A percentile compares a stretch with the other conserved stretches of the same genome.
These are phyloP conservation scores for Coregonus suidteri DNA, from an alignment of 2,797 vertebrate genomes.

Conservation along the genomic window DNA sequence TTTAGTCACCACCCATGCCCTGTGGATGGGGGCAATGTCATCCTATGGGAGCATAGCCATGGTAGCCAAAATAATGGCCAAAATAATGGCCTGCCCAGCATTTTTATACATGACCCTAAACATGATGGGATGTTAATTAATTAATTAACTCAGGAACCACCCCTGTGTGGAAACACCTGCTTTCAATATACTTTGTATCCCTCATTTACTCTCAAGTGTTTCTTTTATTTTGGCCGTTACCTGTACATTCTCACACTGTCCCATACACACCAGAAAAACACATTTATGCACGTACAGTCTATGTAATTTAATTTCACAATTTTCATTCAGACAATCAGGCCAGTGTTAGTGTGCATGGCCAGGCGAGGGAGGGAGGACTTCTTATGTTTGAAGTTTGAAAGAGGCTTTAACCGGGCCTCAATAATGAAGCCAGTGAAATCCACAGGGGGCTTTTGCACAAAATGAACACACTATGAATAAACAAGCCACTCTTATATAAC, in stretches of 20 bases:
- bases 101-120: no score
- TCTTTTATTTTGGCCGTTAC: no score
- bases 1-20: no score
- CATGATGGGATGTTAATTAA: no score
- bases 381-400: conserved; percentile 70
- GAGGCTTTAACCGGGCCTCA: conserved; percentile 61
- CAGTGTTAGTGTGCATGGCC: conserved; percentile 29
- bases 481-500: conserved; percentile 74
- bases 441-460: conserved; percentile 52
- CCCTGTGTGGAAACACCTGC: no score
- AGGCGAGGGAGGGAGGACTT: conserved; percentile 34
- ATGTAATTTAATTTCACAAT: conserved; percentile 48
- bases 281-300: conserved; percentile 28
- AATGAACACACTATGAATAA: conserved; percentile 68
- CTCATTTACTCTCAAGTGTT: no score
- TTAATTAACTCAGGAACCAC: no score
- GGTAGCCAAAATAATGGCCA: no score
- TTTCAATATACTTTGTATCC: no score
- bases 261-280: background rate
- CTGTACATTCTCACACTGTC: background rate
- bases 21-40: no score
- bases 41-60: no score
- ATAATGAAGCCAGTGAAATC: conserved; percentile 74
- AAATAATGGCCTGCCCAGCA: no score
- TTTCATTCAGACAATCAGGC: conserved; percentile 30